Base-by-base conservation (phyloP, 2,113 vertebrate species). In the Otus sunia region DNA sequence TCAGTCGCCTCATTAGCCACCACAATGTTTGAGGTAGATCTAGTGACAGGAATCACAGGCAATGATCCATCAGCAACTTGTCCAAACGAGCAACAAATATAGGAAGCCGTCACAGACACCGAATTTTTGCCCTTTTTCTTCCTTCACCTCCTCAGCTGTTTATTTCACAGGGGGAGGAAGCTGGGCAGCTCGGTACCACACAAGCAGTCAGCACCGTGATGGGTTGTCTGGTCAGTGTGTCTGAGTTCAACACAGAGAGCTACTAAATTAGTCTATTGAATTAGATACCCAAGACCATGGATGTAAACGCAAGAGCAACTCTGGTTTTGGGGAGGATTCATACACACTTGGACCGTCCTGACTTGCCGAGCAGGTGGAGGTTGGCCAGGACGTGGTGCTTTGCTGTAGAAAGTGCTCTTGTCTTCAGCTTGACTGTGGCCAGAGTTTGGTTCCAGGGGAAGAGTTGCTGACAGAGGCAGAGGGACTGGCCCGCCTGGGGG, bases 381-480 rank as follows among this genome's bases (percentile, higher is more conserved):
- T 4, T 50, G 60, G 26, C 68, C n/a, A 37, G 60, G 53, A 50
- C 39, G 3, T 9, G 52, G 29, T 83, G 78, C 45, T 66, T 58
- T 53, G 52, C 37, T 0, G 0, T 12, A 39, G 59, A 77, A 43
- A 43, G 25, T 9, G 29, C n/a, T 79, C 1, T 2, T 50, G 60
- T 74, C 55, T 74, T 79, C 67, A 74, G 45, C 47, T 21, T 15
- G 32, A 11, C 53, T 30, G 16, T 23, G 41, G 29, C 74, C 68
- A 27, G 47, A 55, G 49, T 26, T 25, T 58, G 75, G 69, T 56
- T 87, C 62, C 30, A 43, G 58, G 23, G 32, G n/a, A 72, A 68
- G 21, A 58, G 62, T 3, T 66, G 85, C 63, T 77, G 72, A 58
- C 37, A 66, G 76, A 71, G 32, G 63, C 22, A 60, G 75, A 75